phyloP scores from a whole-genome alignment of 2,888 invertebrate genomes.

The Caprella mutica region DNA sequence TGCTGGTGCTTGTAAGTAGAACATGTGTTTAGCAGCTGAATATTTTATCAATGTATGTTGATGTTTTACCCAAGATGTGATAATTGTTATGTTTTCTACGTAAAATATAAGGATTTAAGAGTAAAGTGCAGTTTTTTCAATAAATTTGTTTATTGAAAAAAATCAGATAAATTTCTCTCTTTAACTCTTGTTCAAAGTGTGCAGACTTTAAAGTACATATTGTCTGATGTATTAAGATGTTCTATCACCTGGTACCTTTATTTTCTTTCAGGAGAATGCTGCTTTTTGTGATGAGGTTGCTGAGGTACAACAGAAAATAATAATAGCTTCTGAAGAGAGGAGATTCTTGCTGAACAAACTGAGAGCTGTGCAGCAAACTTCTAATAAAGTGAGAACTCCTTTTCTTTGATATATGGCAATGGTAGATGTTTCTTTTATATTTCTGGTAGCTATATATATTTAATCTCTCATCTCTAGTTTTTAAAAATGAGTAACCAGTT shows the following conservation, averaged over 20 bases:
- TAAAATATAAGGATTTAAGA: neutral
- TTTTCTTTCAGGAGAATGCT: constrained; percentile 42
- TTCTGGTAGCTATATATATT: neutral
- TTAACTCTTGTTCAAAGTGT: too few species aligned
- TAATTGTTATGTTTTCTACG: too few species aligned
- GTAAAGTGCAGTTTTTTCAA: neutral
- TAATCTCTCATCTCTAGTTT: neutral
- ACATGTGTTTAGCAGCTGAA: neutral
- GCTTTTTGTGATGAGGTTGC: constrained; percentile 74
- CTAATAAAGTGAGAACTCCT: constrained; percentile 20
- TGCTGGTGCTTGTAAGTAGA: constrained; percentile 40
- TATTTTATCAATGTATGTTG: neutral
- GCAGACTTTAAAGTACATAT: too few species aligned
- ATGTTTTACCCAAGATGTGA: neutral
- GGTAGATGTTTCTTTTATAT: constrained; percentile 13
- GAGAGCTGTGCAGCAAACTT: constrained; percentile 39
- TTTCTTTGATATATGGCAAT: too few species aligned
- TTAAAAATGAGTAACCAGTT: neutral
- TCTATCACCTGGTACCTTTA: neutral
- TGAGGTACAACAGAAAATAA: constrained; percentile 66
- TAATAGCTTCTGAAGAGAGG: constrained; percentile 69
- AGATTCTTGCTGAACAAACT: constrained; percentile 66
- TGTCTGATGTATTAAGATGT: too few species aligned
- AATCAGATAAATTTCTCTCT: neutral
- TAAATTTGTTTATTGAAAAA: neutral